Conservation (phyloP, 2,888 invertebrate species). For the Callimorpha dominula region DNA sequence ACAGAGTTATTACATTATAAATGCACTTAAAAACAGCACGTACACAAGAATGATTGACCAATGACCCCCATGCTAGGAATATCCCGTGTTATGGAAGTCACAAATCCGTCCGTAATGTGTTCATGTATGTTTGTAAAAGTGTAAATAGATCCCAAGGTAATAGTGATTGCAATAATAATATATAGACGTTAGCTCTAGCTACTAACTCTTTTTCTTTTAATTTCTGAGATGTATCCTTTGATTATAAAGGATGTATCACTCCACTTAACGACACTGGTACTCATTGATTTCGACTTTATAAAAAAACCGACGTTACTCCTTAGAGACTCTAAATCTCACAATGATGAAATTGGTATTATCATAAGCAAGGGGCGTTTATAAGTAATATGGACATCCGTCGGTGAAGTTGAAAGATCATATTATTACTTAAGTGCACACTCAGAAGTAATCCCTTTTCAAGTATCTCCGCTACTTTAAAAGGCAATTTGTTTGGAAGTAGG, state of each 20-base stretch:
- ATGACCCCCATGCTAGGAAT: no score
- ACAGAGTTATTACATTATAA: no score
- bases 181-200: no score
- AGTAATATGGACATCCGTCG: conserved; percentile 29
- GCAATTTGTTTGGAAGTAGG: conserved; percentile 47
- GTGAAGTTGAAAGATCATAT: conserved; percentile 38
- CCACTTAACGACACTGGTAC: background rate
- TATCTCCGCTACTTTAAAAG: conserved; percentile 51
- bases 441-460: conserved; percentile 50
- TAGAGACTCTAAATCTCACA: conserved; percentile 4
- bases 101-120: no score
- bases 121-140: no score
- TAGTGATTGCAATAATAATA: no score
- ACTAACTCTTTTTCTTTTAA: no score
- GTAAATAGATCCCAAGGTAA: no score
- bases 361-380: conserved; percentile 31
- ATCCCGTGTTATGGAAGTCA: no score
- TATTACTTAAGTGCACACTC: conserved; percentile 44
- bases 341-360: conserved; percentile 1
- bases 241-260: no score
- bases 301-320: background rate
- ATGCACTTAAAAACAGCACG: no score
- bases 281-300: background rate
- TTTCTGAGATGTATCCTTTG: background rate
- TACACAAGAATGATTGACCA: no score